These are phyloP conservation scores for Porphyrio hochstetteri DNA, from an alignment of 2,113 vertebrate genomes.

Conservation along the genomic window DNA sequence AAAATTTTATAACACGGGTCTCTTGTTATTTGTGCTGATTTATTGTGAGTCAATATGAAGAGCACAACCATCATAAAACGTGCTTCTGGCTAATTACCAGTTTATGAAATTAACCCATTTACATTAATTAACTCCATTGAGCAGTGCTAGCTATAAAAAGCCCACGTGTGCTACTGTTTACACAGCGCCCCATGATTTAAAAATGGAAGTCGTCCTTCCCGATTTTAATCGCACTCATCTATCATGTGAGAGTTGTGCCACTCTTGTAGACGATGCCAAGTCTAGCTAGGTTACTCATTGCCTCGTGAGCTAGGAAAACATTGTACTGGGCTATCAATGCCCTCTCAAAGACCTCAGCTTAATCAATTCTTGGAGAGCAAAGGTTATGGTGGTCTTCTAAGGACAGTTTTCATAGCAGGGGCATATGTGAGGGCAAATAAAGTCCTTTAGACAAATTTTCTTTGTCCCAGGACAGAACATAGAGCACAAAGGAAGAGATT, in stretches of 20 bases:
- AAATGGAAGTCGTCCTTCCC: not conserved
- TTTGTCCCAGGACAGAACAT: not conserved
- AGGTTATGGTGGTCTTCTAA: not conserved
- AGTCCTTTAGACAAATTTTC: not conserved
- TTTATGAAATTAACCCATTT: not conserved
- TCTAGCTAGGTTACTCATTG: not conserved
- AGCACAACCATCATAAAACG: not conserved
- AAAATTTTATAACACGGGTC: accelerated
- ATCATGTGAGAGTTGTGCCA: not conserved
- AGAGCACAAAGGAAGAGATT: not conserved
- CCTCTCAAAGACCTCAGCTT: not conserved
- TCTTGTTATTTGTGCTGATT: not conserved
- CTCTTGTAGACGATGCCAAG: not conserved
- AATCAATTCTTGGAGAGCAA: not conserved
- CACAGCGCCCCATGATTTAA: not conserved
- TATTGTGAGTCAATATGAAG: not conserved
- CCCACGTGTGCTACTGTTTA: not conserved
- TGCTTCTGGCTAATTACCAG: not conserved
- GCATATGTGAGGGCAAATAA: not conserved
- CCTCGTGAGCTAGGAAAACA: not conserved
- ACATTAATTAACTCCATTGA: not conserved
- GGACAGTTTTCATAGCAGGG: not conserved
- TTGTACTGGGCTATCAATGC: not conserved
- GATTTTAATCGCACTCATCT: not conserved
- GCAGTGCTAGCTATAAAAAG: not conserved